These are phyloP conservation scores for Vidua macroura DNA, from an alignment of 2,113 vertebrate species.

Conservation along the genomic window DNA sequence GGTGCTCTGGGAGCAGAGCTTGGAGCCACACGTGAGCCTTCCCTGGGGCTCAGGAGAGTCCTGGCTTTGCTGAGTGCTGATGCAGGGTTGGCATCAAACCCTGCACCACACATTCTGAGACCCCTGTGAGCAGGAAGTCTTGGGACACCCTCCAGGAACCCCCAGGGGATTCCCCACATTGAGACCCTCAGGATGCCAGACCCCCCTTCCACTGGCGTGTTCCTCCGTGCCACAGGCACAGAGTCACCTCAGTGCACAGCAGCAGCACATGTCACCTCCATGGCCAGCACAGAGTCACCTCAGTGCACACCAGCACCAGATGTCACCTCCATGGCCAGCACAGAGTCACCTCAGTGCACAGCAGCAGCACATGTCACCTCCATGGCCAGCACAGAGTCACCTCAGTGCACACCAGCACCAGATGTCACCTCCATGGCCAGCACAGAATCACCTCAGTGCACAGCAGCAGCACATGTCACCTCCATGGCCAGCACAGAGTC, in stretches of 20 bases:
- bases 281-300: too few species aligned
- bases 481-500: neutral
- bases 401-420: too few species aligned
- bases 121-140: neutral
- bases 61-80: neutral
- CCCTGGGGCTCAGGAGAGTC: neutral
- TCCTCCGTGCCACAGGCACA: too few species aligned
- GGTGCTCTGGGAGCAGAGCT: neutral
- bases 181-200: neutral
- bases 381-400: neutral
- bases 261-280: too few species aligned
- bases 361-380: neutral
- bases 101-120: rapidly evolving
- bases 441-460: too few species aligned
- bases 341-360: neutral
- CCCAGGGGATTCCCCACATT: rapidly evolving
- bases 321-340: too few species aligned
- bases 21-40: neutral
- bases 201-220: too few species aligned
- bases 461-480: too few species aligned
- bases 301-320: too few species aligned
- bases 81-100: neutral
- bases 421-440: too few species aligned
- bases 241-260: too few species aligned
- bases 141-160: neutral